These are phyloP conservation scores for Ophthalmolycus amberensis DNA, from an alignment of 2,113 vertebrate genomes.

Conservation along the genomic window DNA sequence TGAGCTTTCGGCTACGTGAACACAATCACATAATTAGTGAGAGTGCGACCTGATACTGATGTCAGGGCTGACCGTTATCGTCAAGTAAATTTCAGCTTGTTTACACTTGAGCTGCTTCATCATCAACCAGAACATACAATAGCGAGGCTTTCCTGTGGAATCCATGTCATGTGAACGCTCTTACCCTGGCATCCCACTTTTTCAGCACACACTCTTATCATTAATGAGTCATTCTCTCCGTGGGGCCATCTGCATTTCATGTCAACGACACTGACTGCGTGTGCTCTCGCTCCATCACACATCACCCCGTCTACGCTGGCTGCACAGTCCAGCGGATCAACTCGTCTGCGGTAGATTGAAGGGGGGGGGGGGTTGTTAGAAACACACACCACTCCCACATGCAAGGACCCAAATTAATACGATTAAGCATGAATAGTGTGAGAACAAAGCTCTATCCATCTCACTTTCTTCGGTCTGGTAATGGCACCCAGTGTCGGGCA, in stretches of 20 bases:
- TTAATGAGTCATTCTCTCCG: slow-evolving; percentile 68
- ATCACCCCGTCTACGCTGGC: background rate
- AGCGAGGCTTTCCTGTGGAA: slow-evolving; percentile 17
- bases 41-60: slow-evolving; percentile 3
- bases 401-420: slow-evolving; percentile 64
- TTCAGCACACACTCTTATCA: slow-evolving; percentile 43
- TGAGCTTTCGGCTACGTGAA: background rate
- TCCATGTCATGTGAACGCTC: slow-evolving; percentile 53
- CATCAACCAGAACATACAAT: slow-evolving; percentile 13
- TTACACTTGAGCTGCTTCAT: slow-evolving; percentile 34
- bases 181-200: slow-evolving; percentile 48
- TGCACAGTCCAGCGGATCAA: slow-evolving; percentile 12
- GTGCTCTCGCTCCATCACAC: slow-evolving; percentile 32
- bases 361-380: slow-evolving; percentile 35
- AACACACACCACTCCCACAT: slow-evolving; percentile 62
- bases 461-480: slow-evolving; percentile 63
- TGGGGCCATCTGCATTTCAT: slow-evolving; percentile 35
- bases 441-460: slow-evolving; percentile 59
- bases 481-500: slow-evolving; percentile 59
- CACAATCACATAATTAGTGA: slow-evolving; percentile 17
- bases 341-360: slow-evolving; percentile 10
- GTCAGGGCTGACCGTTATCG: slow-evolving; percentile 18
- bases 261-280: slow-evolving; percentile 41
- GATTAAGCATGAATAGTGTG: slow-evolving; percentile 45
- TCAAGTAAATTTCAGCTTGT: slow-evolving; percentile 25